Base-by-base conservation (phyloP, 64 coral and sea anemone genomes). In the Stylophora pistillata region DNA sequence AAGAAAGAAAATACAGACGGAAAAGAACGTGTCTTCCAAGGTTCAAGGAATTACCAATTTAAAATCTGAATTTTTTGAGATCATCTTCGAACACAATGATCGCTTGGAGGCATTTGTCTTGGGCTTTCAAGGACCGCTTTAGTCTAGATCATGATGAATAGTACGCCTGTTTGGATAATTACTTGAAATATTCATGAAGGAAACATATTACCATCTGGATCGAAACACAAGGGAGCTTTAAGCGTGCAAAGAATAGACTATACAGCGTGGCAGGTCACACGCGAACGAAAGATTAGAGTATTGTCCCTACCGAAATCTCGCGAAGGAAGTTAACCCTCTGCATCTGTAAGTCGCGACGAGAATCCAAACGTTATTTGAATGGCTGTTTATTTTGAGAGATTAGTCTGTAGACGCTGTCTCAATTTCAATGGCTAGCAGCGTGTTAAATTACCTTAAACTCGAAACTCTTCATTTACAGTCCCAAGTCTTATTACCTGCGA, bases 121-220 rank as follows among this genome's bases (percentile, higher is more conserved):
- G 0, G 58, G 58, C 13, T 13, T 60, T 60, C 58, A 60, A 60
- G 58, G 13, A 15, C 25, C 12, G 12, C 9, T 11, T 26, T 4
- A 26, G 64, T 26, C 23, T 23, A 2, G 18, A 2, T 0, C 2
- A 9, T 21, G 61, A 21, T 64, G 17, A 21, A 20, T 7, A 21
- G 12, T 68, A 21, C 20, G 34, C 26, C 1, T 53, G 61, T 70
- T 52, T 28, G 13, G 18, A 70, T 83, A 21, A 34, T 21, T 3
- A 68, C 14, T 21, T 84, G n/a, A 69, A 84, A 69, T 69, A 84
- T 84, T 84, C 80, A 84, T 84, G 80, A 84, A 84, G 20, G 20
- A 54, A 34, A 41, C 62, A 15, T 47, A 84, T 68, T 84, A 69
- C 32, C 80, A 70, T 84, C 34, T 52, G 62, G 26, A 27, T 53